A percentile compares a stretch with the other conserved stretches of the same genome.
Evolutionary conservation across 2,113 vertebrate species (phyloP).

Genomic region (Nerophis lumbriciformis): DNA sequence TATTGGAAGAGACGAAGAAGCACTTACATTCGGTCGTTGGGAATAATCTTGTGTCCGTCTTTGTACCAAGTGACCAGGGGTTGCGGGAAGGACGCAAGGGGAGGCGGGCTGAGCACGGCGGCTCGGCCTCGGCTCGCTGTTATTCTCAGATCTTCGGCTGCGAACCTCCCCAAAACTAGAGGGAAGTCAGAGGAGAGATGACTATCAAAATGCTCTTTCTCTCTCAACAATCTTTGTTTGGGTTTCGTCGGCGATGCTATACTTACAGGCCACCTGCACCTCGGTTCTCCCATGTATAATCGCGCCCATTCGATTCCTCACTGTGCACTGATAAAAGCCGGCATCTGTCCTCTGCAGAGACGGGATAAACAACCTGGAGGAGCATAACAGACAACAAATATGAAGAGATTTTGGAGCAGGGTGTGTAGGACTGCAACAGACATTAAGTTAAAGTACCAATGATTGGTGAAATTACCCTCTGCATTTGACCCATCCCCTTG

Average conservation of each 20-base stretch:
- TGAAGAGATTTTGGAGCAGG: too few species aligned
- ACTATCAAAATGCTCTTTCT: not conserved
- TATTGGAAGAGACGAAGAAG: not conserved
- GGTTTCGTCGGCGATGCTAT: slow-evolving; percentile 6
- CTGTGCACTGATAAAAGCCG: slow-evolving; percentile 82
- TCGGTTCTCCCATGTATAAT: slow-evolving; percentile 79
- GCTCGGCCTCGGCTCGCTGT: slow-evolving; percentile 78
- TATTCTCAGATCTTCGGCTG: slow-evolving; percentile 73
- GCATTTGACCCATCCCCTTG: too few species aligned
- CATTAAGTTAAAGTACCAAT: too few species aligned
- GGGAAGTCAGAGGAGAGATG: not conserved
- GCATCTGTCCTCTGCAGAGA: slow-evolving; percentile 74
- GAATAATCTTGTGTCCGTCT: slow-evolving; percentile 92
- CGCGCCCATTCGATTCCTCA: slow-evolving; percentile 84
- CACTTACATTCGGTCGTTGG: slow-evolving; percentile 87
- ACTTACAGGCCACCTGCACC: slow-evolving; percentile 88
- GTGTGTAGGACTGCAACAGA: too few species aligned
- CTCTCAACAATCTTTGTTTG: not conserved
- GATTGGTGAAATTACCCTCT: too few species aligned
- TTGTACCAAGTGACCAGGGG: slow-evolving; percentile 91
- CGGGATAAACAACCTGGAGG: slow-evolving; percentile 72
- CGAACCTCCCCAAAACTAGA: slow-evolving; percentile 82
- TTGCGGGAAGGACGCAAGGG: slow-evolving; percentile 76
- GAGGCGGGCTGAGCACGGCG: slow-evolving; percentile 74
- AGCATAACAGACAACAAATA: slow-evolving; percentile 12